A percentile compares a stretch with the other conserved stretches of the same genome.
phyloP scores from a whole-genome alignment of 2,113 vertebrate species.

The Trogon surrucura region DNA sequence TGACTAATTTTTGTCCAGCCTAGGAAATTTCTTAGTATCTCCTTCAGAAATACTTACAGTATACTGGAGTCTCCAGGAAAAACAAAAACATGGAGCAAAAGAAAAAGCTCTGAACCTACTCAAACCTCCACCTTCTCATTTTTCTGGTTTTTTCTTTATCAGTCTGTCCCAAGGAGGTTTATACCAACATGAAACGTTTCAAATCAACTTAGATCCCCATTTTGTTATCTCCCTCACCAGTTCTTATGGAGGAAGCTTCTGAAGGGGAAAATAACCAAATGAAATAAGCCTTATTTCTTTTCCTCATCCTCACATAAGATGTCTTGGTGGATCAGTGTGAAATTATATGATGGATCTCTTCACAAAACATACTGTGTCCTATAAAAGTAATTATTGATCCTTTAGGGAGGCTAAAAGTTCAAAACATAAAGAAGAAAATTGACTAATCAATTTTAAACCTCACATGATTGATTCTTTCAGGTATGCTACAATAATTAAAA shows the following conservation, averaged over 20 bases:
- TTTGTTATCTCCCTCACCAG: not conserved
- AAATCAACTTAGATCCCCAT: not conserved
- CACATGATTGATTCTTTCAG: not conserved
- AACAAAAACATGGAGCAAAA: not conserved
- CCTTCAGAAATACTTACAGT: not conserved
- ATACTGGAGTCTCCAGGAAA: not conserved
- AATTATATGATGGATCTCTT: not conserved
- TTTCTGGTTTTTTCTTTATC: not conserved
- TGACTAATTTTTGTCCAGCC: not conserved
- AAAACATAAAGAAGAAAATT: not conserved
- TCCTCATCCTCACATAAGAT: not conserved
- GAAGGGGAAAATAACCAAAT: not conserved
- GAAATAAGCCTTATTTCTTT: not conserved
- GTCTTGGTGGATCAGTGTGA: not conserved
- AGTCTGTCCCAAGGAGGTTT: not conserved
- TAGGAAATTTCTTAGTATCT: not conserved
- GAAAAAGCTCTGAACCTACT: not conserved
- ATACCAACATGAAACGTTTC: not conserved
- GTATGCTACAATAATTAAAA: not conserved
- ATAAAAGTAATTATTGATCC: not conserved
- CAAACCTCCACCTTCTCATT: not conserved
- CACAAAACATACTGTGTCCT: not conserved
- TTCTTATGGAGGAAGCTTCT: not conserved
- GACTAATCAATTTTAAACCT: not conserved
- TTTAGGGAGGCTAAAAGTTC: not conserved